Evolutionary conservation across 2,888 invertebrate species (phyloP).

Genomic region (Achlya flavicornis): DNA sequence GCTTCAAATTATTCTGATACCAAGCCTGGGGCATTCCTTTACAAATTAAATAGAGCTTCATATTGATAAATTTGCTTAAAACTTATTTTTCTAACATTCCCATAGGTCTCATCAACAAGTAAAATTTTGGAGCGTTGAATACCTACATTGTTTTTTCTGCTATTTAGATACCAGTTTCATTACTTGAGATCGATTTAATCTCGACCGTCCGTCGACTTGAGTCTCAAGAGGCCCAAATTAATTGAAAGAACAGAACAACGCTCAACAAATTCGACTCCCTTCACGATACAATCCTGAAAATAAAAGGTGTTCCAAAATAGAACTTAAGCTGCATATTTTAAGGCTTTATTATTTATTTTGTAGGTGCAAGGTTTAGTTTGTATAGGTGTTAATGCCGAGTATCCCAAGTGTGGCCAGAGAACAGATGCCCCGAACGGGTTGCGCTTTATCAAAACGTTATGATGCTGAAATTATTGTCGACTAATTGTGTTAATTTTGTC

Average conservation of each 20-base stretch:
- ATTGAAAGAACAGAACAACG: constrained; percentile 77
- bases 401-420: constrained; percentile 62
- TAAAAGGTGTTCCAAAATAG: background rate
- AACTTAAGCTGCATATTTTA: constrained; percentile 22
- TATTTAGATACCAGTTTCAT: constrained; percentile 64
- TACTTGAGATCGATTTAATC: constrained; percentile 74
- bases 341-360: constrained; percentile 14
- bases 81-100: background rate
- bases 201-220: constrained; percentile 55
- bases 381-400: constrained; percentile 41
- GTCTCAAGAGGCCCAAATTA: constrained; percentile 79
- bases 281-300: constrained; percentile 17
- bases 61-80: too few relatives aligned
- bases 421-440: constrained; percentile 75
- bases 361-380: constrained; percentile 31
- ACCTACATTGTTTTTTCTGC: constrained; percentile 37
- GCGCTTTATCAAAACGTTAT: constrained; percentile 40
- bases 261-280: constrained; percentile 28
- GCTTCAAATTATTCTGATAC: too few relatives aligned
- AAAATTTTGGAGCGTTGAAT: background rate
- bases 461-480: constrained; percentile 63
- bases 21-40: too few relatives aligned
- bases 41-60: too few relatives aligned
- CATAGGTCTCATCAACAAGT: background rate
- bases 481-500: constrained; percentile 70